Conservation (phyloP, 2,888 invertebrate genomes). For the Thereva nobilitata region DNA sequence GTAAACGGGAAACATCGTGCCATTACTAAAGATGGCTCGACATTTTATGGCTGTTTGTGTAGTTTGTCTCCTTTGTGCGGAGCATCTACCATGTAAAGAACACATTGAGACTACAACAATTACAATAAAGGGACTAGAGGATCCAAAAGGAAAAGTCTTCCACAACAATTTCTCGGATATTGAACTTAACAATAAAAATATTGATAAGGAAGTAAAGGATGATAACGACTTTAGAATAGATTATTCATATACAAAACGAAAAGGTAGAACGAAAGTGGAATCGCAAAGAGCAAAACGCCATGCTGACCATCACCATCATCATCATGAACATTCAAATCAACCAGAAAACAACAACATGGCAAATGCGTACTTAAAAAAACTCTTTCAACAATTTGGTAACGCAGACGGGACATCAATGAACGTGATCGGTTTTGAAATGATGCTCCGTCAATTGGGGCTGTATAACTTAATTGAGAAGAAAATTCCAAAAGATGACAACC, state of each 20-base stretch:
- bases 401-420: constrained; percentile 65
- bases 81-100: constrained; percentile 75
- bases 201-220: constrained; percentile 41
- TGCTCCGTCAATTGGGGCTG: constrained; percentile 66
- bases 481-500: constrained; percentile 30
- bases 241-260: constrained; percentile 35
- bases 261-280: constrained; percentile 44
- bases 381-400: constrained; percentile 71
- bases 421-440: constrained; percentile 68
- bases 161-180: constrained; percentile 46
- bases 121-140: constrained; percentile 28
- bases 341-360: constrained; percentile 58
- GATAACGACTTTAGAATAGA: constrained; percentile 47
- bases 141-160: not conserved
- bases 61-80: constrained; percentile 78
- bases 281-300: constrained; percentile 51
- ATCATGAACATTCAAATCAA: constrained; percentile 45
- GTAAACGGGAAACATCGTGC: not conserved
- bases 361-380: constrained; percentile 66
- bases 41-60: constrained; percentile 80
- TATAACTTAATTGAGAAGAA: constrained; percentile 57
- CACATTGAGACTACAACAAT: constrained; percentile 60
- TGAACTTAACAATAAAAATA: constrained; percentile 46
- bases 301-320: constrained; percentile 48
- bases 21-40: constrained; percentile 59